A percentile compares a stretch with the other conserved stretches of the same genome.
Evolutionary conservation across 2,797 vertebrate species (phyloP).

Genomic region (Lagorchestes hirsutus): DNA sequence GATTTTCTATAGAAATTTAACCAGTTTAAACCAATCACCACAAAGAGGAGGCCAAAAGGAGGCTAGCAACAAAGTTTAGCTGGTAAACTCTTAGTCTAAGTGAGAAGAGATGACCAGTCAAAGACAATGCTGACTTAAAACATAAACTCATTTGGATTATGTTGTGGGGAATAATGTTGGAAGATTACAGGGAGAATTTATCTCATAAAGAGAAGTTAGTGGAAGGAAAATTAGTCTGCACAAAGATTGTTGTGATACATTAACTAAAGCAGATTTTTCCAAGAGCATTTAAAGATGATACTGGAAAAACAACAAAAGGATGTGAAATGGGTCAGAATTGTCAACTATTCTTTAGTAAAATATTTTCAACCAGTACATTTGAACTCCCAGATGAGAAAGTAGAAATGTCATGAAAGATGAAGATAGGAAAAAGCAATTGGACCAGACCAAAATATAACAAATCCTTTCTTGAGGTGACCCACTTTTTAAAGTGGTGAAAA

Average conservation of each 20-base stretch:
- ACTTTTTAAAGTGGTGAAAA: neutral
- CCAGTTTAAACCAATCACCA: neutral
- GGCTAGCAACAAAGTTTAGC: neutral
- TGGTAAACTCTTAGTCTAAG: neutral
- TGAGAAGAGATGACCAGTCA: neutral
- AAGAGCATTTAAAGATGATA: neutral
- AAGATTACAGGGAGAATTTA: neutral
- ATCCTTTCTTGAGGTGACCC: neutral
- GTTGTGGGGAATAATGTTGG: neutral
- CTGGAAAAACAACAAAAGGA: neutral
- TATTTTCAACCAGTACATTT: neutral
- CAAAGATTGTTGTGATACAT: neutral
- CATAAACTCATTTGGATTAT: neutral
- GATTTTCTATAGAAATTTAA: neutral
- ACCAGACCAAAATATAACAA: neutral
- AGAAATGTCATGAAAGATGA: neutral
- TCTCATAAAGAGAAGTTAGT: neutral
- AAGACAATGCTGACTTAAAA: neutral
- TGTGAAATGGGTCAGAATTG: neutral
- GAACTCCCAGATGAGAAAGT: neutral
- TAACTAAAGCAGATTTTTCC: neutral
- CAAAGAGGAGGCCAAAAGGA: neutral
- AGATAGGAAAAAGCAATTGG: neutral
- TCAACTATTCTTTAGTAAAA: neutral
- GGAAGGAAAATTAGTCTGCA: neutral